Evolutionary conservation across 2,888 invertebrate species (phyloP).

Genomic region (Anthrax anthrax): DNA sequence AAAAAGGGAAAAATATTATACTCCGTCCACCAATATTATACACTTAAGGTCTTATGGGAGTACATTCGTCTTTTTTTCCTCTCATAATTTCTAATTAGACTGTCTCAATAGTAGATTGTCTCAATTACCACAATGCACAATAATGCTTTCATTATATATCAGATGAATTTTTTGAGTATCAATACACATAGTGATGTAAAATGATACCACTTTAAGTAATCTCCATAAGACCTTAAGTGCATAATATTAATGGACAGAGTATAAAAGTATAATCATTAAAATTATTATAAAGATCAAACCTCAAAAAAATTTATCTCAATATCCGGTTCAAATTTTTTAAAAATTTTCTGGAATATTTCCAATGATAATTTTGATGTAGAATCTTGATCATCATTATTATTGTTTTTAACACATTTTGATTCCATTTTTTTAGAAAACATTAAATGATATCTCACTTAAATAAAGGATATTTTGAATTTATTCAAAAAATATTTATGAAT

Average conservation of each 20-base stretch:
- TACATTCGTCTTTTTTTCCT: too few species aligned
- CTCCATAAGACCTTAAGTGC: not conserved
- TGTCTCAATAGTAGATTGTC: too few species aligned
- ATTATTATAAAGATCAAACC: slow-evolving; percentile 30
- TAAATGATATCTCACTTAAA: too few species aligned
- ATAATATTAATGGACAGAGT: not conserved
- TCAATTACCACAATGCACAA: too few species aligned
- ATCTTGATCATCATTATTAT: slow-evolving; percentile 13
- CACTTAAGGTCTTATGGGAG: too few species aligned
- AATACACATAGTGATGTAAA: not conserved
- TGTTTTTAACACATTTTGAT: too few species aligned
- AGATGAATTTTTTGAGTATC: not conserved
- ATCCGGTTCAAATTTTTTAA: slow-evolving; percentile 41
- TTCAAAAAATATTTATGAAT: too few species aligned
- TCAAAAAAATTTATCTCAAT: slow-evolving; percentile 41
- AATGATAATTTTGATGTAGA: slow-evolving; percentile 32
- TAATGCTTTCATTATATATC: not conserved
- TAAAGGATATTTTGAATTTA: too few species aligned
- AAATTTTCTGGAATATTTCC: slow-evolving; percentile 40
- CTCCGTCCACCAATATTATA: too few species aligned
- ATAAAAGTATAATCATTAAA: not conserved
- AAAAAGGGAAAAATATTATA: too few species aligned
- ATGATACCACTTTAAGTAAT: not conserved
- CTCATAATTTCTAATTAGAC: too few species aligned
- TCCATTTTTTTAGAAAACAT: too few species aligned